phyloP scores from a whole-genome alignment of 2,113 vertebrate species.

The Phyllostomus hastatus region DNA sequence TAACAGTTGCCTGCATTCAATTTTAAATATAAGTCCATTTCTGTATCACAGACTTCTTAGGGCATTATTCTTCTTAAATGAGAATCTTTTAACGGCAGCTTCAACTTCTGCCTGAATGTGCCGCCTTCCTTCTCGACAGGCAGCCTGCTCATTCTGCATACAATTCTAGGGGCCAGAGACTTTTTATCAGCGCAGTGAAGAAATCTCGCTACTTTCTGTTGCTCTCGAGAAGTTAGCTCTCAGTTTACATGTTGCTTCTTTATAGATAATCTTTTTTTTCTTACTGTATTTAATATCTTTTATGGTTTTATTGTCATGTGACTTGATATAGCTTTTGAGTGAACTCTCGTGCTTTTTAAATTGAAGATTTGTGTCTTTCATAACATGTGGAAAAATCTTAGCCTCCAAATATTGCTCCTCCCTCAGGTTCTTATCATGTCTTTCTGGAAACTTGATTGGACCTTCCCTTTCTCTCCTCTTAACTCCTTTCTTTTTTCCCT shows the following conservation, averaged over 20 bases:
- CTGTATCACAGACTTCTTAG: neutral
- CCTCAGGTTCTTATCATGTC: neutral
- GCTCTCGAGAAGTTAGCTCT: neutral
- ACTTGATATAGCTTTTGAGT: neutral
- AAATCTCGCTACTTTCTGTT: neutral
- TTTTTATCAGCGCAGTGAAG: neutral
- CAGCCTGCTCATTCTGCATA: fast-evolving
- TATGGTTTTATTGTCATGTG: neutral
- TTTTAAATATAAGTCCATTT: neutral
- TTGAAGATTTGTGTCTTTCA: neutral
- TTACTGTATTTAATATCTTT: neutral
- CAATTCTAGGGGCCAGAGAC: neutral
- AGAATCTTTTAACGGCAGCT: neutral
- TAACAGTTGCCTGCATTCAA: neutral
- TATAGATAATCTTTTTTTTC: neutral
- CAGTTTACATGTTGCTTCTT: neutral
- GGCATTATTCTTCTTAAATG: neutral
- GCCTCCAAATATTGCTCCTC: neutral
- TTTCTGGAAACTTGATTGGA: neutral
- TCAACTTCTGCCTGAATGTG: neutral
- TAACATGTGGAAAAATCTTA: neutral
- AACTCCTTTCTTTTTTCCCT: neutral
- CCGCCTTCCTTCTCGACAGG: neutral
- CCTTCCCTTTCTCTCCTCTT: neutral
- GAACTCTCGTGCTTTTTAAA: neutral